A percentile compares a stretch with the other conserved stretches of the same genome.
Evolutionary conservation across 2,797 vertebrate genomes (phyloP).

Genomic region (Fringilla coelebs): DNA sequence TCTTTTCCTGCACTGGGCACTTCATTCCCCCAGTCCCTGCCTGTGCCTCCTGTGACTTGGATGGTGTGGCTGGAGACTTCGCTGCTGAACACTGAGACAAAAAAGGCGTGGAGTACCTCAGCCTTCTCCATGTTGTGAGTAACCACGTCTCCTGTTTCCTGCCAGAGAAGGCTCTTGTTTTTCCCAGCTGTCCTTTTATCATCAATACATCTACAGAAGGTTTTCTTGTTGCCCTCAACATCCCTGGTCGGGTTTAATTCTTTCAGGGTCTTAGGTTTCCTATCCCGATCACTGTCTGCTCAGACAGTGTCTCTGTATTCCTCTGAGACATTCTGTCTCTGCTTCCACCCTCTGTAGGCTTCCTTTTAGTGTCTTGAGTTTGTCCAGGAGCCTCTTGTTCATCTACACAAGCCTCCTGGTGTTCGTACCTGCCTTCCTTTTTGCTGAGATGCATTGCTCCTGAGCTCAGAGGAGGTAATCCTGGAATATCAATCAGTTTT

Average conservation of each 20-base stretch:
- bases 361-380: background rate
- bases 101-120: background rate
- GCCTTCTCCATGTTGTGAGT: background rate
- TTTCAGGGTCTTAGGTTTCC: background rate
- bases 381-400: background rate
- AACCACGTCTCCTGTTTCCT: background rate
- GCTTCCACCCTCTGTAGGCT: background rate
- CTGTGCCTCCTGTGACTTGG: background rate
- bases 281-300: fast-evolving
- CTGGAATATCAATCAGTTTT: background rate
- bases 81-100: background rate
- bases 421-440: background rate
- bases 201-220: background rate
- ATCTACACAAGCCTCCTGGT: background rate
- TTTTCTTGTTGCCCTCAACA: background rate
- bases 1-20: background rate
- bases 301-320: background rate
- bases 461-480: background rate
- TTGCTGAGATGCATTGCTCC: background rate
- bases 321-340: background rate
- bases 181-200: background rate
- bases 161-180: background rate
- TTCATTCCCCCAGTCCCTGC: background rate
- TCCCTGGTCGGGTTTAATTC: background rate
- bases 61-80: background rate